Evolutionary conservation across 1,140 invertebrate species (phyloP), one percentile per base, ranked within the genome.

Genomic region (Hyposmocoma kahamanoa): DNA sequence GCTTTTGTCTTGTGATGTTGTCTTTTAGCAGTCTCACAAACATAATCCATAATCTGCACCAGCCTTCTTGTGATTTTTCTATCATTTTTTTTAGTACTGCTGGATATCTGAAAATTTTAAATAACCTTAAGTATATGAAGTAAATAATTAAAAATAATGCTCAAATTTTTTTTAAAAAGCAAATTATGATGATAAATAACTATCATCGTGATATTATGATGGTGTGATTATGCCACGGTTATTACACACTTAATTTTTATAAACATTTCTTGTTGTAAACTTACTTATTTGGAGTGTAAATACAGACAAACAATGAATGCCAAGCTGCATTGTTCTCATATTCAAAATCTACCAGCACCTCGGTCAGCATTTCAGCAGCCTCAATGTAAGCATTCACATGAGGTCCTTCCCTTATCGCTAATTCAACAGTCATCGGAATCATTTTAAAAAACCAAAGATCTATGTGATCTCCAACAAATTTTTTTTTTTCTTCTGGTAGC

Each of bases 21-120:
- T 58, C 59, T 46, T 83, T 81, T 4, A 83, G 53, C 9, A 84
- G 47, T 59, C 67, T 80, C 10, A 83, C 64, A 42, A 67, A 72
- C 42, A 74, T 45, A 20, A 70, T 78, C 81, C 79, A 85, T 21
- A 83, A 17, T 53, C 67, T 73, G 42, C 70, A 54, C 81, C 81
- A 85, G 11, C 50, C 38, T 5, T 57, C 30, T 54, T 42, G 58
- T 1, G 52, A 58, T 30, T 48, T 53, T 21, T 72, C 52, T 22
- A 85, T 59, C 2, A 84, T 50, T 20, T 24, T 53, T 44, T 67
- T 68, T 57, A 87, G 65, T 13, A 67, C 42, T 26, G 58, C 42
- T 42, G 81, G 77, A 58, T 81, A 87, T 43, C 83, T 87, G 34
- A 50, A 67, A 71, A n/a, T 17, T 36, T 17, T 34, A 47, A 50